Evolutionary conservation across 2,113 vertebrate genomes (phyloP).

Genomic region (Podarcis cretensis): DNA sequence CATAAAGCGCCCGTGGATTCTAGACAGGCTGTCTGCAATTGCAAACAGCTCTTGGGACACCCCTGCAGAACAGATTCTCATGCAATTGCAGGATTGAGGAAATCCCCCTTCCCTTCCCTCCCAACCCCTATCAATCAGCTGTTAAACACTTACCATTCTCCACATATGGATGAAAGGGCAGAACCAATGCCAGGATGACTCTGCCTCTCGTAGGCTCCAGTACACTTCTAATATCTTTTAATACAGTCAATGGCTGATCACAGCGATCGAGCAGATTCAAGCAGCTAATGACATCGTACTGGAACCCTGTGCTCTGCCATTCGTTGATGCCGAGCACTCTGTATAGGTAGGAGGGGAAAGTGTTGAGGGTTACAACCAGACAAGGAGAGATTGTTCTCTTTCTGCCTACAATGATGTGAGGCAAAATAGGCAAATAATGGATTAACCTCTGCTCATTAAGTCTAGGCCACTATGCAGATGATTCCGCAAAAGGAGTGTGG

Average conservation of each 20-base stretch:
- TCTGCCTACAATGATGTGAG: not conserved
- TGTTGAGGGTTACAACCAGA: not conserved
- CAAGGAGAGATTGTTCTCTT: not conserved
- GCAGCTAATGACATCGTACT: slow-evolving; percentile 97
- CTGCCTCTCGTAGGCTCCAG: slow-evolving; percentile 90
- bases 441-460: not conserved
- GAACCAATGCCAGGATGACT: slow-evolving; percentile 89
- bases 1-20: not conserved
- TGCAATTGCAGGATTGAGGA: not conserved
- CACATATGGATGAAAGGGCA: slow-evolving; percentile 95
- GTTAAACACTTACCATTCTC: slow-evolving; percentile 87
- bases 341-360: slow-evolving; percentile 19
- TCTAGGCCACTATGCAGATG: no score
- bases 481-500: not conserved
- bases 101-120: not conserved
- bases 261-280: slow-evolving; percentile 97
- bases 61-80: not conserved
- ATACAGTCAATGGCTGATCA: slow-evolving; percentile 88
- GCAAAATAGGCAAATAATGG: not conserved
- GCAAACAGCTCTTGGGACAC: not conserved
- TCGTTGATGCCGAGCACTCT: slow-evolving; percentile 92
- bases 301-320: slow-evolving; percentile 91
- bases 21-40: not conserved
- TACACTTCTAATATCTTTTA: slow-evolving; percentile 87
- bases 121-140: not conserved